Conservation (phyloP, 2,113 vertebrate genomes). For the Leiothrix lutea region DNA sequence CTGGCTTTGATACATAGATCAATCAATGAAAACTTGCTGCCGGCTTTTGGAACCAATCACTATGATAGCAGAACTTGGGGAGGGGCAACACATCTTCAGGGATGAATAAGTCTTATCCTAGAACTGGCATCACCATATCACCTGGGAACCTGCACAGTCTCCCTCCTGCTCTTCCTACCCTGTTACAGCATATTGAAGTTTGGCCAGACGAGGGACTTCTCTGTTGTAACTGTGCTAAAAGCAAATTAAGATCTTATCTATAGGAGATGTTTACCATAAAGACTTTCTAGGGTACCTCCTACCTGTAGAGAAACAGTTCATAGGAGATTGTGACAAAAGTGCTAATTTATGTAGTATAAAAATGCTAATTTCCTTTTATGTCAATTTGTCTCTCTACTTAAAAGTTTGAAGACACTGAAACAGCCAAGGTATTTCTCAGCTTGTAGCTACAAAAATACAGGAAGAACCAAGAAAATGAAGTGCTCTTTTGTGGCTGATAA, state of each 20-base stretch:
- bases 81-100: not conserved
- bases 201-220: not conserved
- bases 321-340: not conserved
- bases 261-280: not conserved
- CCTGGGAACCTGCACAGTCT: not conserved
- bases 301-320: not conserved
- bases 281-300: not conserved
- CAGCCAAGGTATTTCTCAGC: not conserved
- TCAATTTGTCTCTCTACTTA: not conserved
- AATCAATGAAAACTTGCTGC: not conserved
- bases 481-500: not conserved
- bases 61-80: not conserved
- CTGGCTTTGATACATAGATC: not conserved
- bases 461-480: not conserved
- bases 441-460: not conserved
- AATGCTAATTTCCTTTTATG: not conserved
- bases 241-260: not conserved
- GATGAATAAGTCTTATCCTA: not conserved
- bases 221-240: not conserved
- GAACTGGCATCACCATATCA: not conserved
- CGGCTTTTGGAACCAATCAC: not conserved
- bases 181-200: not conserved
- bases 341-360: not conserved
- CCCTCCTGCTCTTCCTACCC: not conserved
- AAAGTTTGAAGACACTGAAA: not conserved